Base-by-base conservation (phyloP, 2,888 invertebrate genomes). In the Gasteruption jaculator region DNA sequence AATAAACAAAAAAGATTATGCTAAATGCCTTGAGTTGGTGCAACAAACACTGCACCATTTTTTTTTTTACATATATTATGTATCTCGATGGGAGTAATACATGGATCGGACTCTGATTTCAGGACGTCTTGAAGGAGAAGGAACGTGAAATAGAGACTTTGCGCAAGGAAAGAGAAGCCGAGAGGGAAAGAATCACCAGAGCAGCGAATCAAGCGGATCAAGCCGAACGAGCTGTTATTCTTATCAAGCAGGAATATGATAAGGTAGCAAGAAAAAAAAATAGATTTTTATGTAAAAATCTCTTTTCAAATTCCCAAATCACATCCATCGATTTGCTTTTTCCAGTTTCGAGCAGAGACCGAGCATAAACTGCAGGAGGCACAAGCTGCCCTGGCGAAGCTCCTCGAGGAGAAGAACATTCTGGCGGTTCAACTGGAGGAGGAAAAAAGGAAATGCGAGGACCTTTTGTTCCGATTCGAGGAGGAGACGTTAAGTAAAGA, bases 101-200 rank as follows among this genome's bases (percentile, higher is more conserved):
- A n/a, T n/a, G n/a, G n/a, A n/a, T n/a, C n/a, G n/a, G n/a, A n/a
- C n/a, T n/a, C n/a, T n/a, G n/a, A n/a, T 64, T 71, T 42, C 71
- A 95, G 93, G 92, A 93, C 70, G 77, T 90, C 21, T 74, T 96
- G 44, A 85, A 88, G 65, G 95, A 96, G 72, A 96, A 95, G 68
- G 91, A 95, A 63, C 86, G 87, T 52, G 94, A 96, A 65, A 84
- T 97, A 61, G 93, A 95, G 64, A 86, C 91, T 60, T 76, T 97
- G 56, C 79, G 95, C 70, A 84, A 86, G 48, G 96, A 97, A 68
- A 75, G 93, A 37, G 95, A 96, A 62, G 67, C 94, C 57, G 96
- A 94, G 66, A 77, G 93, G 56, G 82, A 88, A 20, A 91, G 95
- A 70, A 81, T 93, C 18, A 91, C 89, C 10, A 84, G 87, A 69